Evolutionary conservation across 92 coral and sea anemone genomes (phyloP).

Genomic region (Porites divaricata): DNA sequence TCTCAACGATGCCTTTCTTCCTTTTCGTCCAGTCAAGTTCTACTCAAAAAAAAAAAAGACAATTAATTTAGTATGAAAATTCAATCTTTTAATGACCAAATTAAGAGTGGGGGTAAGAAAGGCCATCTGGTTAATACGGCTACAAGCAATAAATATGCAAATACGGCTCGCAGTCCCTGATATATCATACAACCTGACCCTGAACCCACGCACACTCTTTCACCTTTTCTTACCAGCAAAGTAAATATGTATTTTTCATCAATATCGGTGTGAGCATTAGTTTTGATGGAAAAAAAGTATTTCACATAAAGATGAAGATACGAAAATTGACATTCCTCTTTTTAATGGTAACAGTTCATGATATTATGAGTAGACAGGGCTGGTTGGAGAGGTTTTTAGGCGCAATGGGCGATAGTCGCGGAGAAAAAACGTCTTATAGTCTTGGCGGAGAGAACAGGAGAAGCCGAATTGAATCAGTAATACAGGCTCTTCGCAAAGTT

Average conservation of each 20-base stretch:
- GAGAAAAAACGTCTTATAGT: neutral
- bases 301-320: neutral
- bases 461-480: neutral
- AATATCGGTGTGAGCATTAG: neutral
- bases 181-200: no score
- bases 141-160: no score
- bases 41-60: no score
- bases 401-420: neutral
- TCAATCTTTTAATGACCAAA: no score
- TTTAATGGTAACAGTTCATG: neutral
- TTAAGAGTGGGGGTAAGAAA: no score
- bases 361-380: neutral
- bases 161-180: no score
- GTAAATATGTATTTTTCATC: neutral
- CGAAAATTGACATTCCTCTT: neutral
- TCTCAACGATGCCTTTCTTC: no score
- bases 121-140: no score
- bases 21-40: no score
- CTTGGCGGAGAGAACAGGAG: neutral
- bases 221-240: neutral
- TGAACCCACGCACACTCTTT: no score
- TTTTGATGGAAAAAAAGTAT: neutral
- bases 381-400: neutral
- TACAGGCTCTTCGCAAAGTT: constrained; percentile 26
- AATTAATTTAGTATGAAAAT: no score